phyloP scores from a whole-genome alignment of 2,797 vertebrate species.

The Liparis tanakae region DNA sequence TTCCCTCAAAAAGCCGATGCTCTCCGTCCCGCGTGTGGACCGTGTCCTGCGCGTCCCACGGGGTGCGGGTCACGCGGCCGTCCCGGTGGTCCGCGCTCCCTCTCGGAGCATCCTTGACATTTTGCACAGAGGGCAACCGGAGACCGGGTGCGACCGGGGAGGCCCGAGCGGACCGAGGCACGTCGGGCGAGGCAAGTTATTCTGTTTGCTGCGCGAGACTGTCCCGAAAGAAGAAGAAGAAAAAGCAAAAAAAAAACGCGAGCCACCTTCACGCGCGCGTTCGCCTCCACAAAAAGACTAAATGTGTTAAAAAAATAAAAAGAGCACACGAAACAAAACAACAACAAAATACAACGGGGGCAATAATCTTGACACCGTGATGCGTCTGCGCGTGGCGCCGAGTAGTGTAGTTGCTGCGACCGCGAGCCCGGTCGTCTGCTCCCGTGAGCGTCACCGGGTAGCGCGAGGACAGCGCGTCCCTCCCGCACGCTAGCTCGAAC shows the following conservation, averaged over 20 bases:
- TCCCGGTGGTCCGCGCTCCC: conserved; percentile 21
- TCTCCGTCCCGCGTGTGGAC: conserved; percentile 8
- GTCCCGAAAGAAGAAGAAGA: neutral
- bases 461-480: conserved; percentile 6
- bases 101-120: conserved; percentile 58
- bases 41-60: conserved; percentile 17
- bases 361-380: conserved; percentile 22
- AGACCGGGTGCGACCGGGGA: neutral
- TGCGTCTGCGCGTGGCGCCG: neutral
- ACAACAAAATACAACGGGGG: neutral
- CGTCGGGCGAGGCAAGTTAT: conserved; percentile 20
- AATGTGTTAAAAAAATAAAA: conserved; percentile 13
- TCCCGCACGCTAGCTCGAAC: neutral
- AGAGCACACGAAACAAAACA: neutral
- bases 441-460: conserved; percentile 25
- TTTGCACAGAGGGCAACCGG: conserved; percentile 39
- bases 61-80: conserved; percentile 30
- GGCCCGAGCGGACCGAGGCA: conserved; percentile 33
- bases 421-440: conserved; percentile 26
- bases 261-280: conserved; percentile 6
- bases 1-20: neutral
- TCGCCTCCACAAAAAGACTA: conserved; percentile 34
- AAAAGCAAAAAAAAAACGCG: conserved; percentile 41
- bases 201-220: conserved; percentile 2
- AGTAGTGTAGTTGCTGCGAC: conserved; percentile 20